Base-by-base conservation (phyloP, 2,888 invertebrate genomes). In the Halocaridina rubra region DNA sequence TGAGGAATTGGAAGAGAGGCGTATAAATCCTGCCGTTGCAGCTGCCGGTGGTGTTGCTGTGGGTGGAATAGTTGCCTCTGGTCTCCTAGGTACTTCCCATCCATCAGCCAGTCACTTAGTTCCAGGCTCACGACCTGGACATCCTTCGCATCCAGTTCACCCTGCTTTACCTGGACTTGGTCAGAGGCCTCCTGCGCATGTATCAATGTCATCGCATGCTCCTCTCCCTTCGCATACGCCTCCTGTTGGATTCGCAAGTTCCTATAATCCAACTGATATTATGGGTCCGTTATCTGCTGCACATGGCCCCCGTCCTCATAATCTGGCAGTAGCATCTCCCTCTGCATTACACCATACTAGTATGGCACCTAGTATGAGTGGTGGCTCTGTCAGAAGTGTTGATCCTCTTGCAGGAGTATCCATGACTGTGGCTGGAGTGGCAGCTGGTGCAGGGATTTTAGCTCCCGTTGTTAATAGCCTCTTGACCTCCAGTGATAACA, bases 351-450 rank as follows among this genome's bases (percentile, higher is more conserved):
- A 80, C 69, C 80, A 82, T 46, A 77, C 86, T 16, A 76, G 33
- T 27, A 86, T 86, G 86, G 82, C 84, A 22, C 80, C 82, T 53
- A 86, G 86, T 77, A 85, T 88, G 64, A 85, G 88, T 33, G 88
- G 88, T 16, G 88, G 88, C 8, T 80, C 85, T 32, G 85, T 88
- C 53, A 80, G 86, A 46, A 81, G 84, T 32, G 86, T 86, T 8
- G 84, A 88, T 61, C 88, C 88, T 5, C 79, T 88, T 16, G 86
- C 86, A 7, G 86, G 86, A 2, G 59, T 88, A 24, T 39, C 80
- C 53, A 71, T 84, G 78, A 86, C 77, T 19, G 74, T 72, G 2
- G 84, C 86, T 7, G 87, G 80, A 8, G 86, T 81, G 39, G 88
- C 78, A 16, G 75, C 85, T 16, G 86, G 86, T 24, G 86, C 84